Evolutionary conservation across 2,888 invertebrate species (phyloP).

Genomic region (Eupithecia pulchellata): DNA sequence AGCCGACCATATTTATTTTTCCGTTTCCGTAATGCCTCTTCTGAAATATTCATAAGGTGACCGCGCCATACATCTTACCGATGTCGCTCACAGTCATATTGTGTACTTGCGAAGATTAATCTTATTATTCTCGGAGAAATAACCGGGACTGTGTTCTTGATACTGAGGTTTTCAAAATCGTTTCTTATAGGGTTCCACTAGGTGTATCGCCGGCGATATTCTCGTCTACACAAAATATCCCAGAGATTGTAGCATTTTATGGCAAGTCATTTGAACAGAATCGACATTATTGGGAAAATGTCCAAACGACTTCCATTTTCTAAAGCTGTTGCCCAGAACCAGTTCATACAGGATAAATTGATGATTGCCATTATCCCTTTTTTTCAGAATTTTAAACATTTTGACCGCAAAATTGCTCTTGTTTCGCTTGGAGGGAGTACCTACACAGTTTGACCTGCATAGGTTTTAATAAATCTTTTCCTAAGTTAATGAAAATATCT

Average conservation of each 20-base stretch:
- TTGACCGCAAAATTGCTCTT: neutral
- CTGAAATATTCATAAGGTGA: slow-evolving; percentile 83
- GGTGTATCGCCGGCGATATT: neutral
- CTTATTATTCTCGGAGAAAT: slow-evolving; percentile 7
- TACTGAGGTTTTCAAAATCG: neutral
- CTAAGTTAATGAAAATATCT: too few relatives aligned
- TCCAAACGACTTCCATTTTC: slow-evolving; percentile 36
- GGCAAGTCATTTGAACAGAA: slow-evolving; percentile 30
- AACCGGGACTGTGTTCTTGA: neutral
- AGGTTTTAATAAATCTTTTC: too few relatives aligned
- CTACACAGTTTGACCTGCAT: neutral
- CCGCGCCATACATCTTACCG: slow-evolving; percentile 77
- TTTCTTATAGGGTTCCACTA: neutral
- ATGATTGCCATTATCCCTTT: slow-evolving; percentile 34
- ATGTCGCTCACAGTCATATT: slow-evolving; percentile 71
- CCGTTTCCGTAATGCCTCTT: slow-evolving; percentile 78
- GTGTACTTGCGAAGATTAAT: slow-evolving; percentile 12
- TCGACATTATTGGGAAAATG: slow-evolving; percentile 36
- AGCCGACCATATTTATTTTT: slow-evolving; percentile 80
- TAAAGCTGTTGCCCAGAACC: slow-evolving; percentile 33
- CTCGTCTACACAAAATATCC: neutral
- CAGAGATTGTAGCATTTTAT: slow-evolving; percentile 31
- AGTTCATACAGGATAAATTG: slow-evolving; percentile 32
- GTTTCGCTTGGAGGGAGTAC: neutral
- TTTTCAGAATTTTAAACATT: slow-evolving; percentile 17